phyloP scores from a whole-genome alignment of 1,140 invertebrate species.

The Meloidogyne hapla region DNA sequence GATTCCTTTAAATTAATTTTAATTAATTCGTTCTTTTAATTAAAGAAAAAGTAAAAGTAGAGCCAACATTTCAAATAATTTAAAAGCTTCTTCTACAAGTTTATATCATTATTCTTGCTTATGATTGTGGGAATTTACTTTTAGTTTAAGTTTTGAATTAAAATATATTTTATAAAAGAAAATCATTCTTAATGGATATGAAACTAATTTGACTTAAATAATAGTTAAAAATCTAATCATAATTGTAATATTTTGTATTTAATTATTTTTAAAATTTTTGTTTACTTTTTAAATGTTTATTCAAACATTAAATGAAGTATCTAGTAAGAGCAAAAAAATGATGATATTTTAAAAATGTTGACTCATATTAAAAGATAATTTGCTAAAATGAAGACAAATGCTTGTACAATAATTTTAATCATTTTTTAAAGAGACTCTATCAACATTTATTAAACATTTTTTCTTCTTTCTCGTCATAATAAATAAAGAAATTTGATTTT shows the following conservation, averaged over 20 bases:
- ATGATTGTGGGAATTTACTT: constrained; percentile 70
- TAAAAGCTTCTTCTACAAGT: constrained; percentile 72
- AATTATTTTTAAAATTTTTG: not conserved
- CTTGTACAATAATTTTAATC: no score
- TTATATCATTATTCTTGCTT: constrained; percentile 72
- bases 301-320: constrained; percentile 16
- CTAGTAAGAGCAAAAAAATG: constrained; percentile 3
- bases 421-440: no score
- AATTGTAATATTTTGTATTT: no score
- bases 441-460: no score
- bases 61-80: constrained; percentile 67
- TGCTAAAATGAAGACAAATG: no score
- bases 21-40: not conserved
- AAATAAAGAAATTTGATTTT: no score
- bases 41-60: not conserved
- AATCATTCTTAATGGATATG: constrained; percentile 67
- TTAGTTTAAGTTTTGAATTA: constrained; percentile 74
- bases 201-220: no score
- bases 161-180: no score
- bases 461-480: no score
- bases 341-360: not conserved
- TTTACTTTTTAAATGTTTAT: not conserved
- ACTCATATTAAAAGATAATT: no score
- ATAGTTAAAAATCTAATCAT: no score
- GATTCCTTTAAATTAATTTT: not conserved